Percentiles rank a stretch among this genome's conserved stretches.
Conservation (phyloP, 2,888 invertebrate genomes). For the Lasioglossum morio region DNA sequence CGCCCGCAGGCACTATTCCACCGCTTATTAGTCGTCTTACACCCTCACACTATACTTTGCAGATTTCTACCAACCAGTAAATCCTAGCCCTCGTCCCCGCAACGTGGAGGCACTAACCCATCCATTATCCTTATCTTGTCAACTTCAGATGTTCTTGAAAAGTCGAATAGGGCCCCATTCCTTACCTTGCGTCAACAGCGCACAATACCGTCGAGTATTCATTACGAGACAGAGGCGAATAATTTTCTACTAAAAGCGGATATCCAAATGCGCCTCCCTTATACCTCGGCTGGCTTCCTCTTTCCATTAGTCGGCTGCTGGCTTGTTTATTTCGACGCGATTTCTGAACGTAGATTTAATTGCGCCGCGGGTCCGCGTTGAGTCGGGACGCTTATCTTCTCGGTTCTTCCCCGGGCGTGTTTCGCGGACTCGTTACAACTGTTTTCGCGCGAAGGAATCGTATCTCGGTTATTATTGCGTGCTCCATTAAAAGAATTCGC, state of each 20-base stretch:
- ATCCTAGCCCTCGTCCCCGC: not conserved
- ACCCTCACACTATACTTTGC: not conserved
- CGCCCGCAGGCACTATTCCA: not conserved
- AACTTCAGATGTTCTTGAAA: slow-evolving; percentile 36
- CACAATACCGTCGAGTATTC: slow-evolving; percentile 45
- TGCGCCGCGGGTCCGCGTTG: slow-evolving; percentile 22
- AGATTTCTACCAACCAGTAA: not conserved
- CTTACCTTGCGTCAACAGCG: slow-evolving; percentile 36
- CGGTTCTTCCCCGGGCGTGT: not conserved
- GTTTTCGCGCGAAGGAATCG: slow-evolving; percentile 17
- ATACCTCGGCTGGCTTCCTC: slow-evolving; percentile 24
- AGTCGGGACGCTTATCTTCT: slow-evolving; percentile 14
- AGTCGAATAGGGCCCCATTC: slow-evolving; percentile 37
- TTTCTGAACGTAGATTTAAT: slow-evolving; percentile 46
- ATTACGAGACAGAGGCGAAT: slow-evolving; percentile 40
- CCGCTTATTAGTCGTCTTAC: slow-evolving; percentile 13
- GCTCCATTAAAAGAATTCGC: not conserved
- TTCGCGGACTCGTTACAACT: slow-evolving; percentile 16
- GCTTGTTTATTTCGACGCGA: slow-evolving; percentile 48
- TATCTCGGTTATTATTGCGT: not conserved
- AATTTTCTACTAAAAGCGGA: slow-evolving; percentile 50
- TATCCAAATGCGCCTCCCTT: slow-evolving; percentile 35
- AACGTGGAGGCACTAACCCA: slow-evolving; percentile 17
- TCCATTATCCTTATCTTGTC: slow-evolving; percentile 54
- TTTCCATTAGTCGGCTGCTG: slow-evolving; percentile 38